Evolutionary conservation across 2,113 vertebrate species (phyloP).

Genomic region (Alligator mississippiensis): DNA sequence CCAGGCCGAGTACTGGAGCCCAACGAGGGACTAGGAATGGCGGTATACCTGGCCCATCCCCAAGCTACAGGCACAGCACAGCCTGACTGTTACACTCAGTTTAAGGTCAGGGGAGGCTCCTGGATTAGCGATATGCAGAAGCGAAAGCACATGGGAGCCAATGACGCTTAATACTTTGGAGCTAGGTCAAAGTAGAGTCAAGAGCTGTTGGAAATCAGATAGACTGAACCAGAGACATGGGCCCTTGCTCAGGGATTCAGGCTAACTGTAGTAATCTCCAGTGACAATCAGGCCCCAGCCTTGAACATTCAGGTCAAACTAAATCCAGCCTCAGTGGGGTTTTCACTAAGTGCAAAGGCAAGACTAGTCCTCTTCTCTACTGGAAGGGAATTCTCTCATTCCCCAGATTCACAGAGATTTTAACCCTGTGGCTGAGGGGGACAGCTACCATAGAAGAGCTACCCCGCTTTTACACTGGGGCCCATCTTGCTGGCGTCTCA

Average conservation of each 20-base stretch:
- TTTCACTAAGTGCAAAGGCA: neutral
- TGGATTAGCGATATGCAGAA: rapidly evolving
- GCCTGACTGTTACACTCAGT: neutral
- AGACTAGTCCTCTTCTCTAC: neutral
- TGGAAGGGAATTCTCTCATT: neutral
- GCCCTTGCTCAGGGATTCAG: neutral
- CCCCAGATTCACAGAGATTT: neutral
- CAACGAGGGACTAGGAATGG: neutral
- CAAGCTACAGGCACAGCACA: rapidly evolving
- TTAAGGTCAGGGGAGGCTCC: neutral
- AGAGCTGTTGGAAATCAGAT: neutral
- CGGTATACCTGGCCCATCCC: rapidly evolving
- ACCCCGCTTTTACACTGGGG: neutral
- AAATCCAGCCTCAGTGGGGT: neutral
- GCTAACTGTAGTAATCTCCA: neutral
- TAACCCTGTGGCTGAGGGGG: neutral
- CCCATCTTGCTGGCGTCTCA: neutral
- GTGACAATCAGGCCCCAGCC: rapidly evolving
- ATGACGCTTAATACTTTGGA: neutral
- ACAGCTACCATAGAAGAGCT: neutral
- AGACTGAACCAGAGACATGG: neutral
- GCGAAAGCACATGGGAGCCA: too few relatives aligned
- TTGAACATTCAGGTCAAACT: rapidly evolving
- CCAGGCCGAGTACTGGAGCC: neutral
- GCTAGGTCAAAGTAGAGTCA: neutral